These are phyloP conservation scores for Myopa testacea DNA, from an alignment of 2,888 invertebrate species.

Conservation along the genomic window DNA sequence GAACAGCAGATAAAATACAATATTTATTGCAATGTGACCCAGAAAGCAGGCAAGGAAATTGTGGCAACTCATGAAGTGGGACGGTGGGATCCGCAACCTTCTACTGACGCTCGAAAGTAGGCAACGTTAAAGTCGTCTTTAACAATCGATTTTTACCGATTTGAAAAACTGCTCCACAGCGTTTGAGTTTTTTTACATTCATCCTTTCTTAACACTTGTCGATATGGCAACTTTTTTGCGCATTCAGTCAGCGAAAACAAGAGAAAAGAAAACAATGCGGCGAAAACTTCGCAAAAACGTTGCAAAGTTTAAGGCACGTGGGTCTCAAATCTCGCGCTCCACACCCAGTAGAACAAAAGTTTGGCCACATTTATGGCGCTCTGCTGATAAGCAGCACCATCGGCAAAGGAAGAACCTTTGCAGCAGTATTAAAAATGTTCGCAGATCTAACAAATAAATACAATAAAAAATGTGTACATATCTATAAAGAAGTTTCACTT, in stretches of 20 bases:
- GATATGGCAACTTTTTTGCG: background rate
- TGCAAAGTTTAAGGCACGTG: constrained; percentile 17
- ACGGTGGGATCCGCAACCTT: background rate
- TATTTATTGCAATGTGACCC: no score
- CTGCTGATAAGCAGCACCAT: constrained; percentile 9
- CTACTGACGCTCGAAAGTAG: background rate
- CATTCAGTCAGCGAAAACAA: background rate
- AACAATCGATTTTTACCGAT: constrained; percentile 28
- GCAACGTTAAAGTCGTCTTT: constrained; percentile 9
- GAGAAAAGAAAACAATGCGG: background rate
- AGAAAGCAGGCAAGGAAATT: no score
- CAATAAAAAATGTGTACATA: no score
- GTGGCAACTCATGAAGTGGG: background rate
- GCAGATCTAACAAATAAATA: constrained; percentile 2
- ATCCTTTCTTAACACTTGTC: background rate
- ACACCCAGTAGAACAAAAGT: constrained; percentile 4
- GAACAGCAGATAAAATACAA: no score
- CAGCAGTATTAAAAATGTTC: background rate
- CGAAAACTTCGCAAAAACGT: background rate
- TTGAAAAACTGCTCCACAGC: background rate
- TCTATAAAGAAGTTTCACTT: no score
- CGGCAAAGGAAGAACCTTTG: background rate
- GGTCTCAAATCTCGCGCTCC: background rate
- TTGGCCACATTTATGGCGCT: constrained; percentile 20
- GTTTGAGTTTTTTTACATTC: constrained; percentile 2